Evolutionary conservation across 1,140 invertebrate species (phyloP).

Genomic region (Trichonephila clavipes): DNA sequence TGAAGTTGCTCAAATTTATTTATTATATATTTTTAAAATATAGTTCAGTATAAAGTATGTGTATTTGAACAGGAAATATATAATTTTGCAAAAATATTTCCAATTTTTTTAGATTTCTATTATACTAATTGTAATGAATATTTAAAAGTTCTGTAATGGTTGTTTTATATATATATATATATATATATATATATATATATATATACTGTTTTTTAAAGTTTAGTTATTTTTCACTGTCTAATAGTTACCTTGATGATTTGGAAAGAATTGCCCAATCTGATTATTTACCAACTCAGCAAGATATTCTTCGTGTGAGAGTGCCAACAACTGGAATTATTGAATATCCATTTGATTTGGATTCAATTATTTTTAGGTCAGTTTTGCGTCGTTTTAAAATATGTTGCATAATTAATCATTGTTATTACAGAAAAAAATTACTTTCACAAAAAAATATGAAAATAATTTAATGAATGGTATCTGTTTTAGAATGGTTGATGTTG

Average conservation of each 20-base stretch:
- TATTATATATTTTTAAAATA: too few relatives aligned
- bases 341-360: conserved; percentile 99
- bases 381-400: not conserved
- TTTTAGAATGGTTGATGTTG: conserved; percentile 96
- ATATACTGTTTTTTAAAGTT: not conserved
- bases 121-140: too few relatives aligned
- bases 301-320: conserved; percentile 97
- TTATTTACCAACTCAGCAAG: conserved; percentile 98
- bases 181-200: too few relatives aligned
- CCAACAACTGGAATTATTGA: conserved; percentile 99
- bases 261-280: conserved; percentile 94
- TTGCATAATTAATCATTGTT: not conserved
- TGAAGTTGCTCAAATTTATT: too few relatives aligned
- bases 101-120: too few relatives aligned
- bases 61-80: too few relatives aligned
- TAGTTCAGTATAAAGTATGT: too few relatives aligned
- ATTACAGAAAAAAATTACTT: not conserved
- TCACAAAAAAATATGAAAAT: too few relatives aligned
- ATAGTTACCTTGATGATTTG: conserved; percentile 95
- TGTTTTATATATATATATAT: too few relatives aligned
- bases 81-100: too few relatives aligned
- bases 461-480: conserved; percentile 23
- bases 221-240: not conserved
- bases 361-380: conserved; percentile 92
- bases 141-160: too few relatives aligned